phyloP scores from a whole-genome alignment of 2,888 invertebrate species.

The Synanthedon vespiformis region DNA sequence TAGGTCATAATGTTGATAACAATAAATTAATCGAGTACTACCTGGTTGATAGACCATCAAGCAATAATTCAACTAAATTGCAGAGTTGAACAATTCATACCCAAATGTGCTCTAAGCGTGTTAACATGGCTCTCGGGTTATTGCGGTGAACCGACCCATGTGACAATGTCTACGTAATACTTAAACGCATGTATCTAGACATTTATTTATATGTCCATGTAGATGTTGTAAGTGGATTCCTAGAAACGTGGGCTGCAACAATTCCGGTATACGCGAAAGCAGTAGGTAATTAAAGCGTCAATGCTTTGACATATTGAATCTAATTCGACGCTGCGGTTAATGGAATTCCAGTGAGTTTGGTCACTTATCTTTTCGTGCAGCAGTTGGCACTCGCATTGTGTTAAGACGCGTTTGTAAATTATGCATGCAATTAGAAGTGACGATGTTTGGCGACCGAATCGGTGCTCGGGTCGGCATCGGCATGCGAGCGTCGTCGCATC shows the following conservation, averaged over 20 bases:
- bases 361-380: background rate
- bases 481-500: slow-evolving; percentile 14
- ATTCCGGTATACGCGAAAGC: slow-evolving; percentile 20
- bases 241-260: background rate
- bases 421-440: slow-evolving; percentile 52
- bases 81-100: slow-evolving; percentile 56
- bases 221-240: slow-evolving; percentile 2
- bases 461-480: slow-evolving; percentile 43
- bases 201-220: slow-evolving; percentile 3
- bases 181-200: slow-evolving; percentile 12
- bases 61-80: slow-evolving; percentile 46
- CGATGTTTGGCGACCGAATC: slow-evolving; percentile 48
- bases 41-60: slow-evolving; percentile 29
- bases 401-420: slow-evolving; percentile 43
- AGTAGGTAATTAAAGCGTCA: slow-evolving; percentile 18
- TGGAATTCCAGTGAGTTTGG: slow-evolving; percentile 7
- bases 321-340: slow-evolving; percentile 21
- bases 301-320: slow-evolving; percentile 10
- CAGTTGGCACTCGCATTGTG: slow-evolving; percentile 21
- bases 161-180: slow-evolving; percentile 13
- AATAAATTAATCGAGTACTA: slow-evolving; percentile 14
- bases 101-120: slow-evolving; percentile 59
- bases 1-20: background rate
- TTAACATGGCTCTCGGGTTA: slow-evolving; percentile 56
- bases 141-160: slow-evolving; percentile 48